A percentile compares a stretch with the other conserved stretches of the same genome.
Evolutionary conservation across 2,888 invertebrate species (phyloP).

Genomic region (Xylophagus ater): DNA sequence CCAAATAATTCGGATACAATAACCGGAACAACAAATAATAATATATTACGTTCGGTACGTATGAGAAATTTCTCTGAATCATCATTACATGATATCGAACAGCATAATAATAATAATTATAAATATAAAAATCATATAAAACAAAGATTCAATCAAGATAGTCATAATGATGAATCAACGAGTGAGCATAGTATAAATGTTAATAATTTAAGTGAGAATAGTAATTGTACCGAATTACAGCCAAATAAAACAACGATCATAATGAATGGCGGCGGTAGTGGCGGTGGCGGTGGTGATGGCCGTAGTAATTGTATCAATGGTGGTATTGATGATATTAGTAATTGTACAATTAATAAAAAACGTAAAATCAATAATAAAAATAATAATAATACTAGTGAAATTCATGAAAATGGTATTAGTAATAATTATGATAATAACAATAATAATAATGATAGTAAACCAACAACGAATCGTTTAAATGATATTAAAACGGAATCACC

Average conservation of each 20-base stretch:
- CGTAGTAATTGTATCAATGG: constrained; percentile 1
- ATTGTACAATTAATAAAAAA: constrained; percentile 7
- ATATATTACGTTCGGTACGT: constrained; percentile 20
- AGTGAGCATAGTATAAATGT: constrained; percentile 35
- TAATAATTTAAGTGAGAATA: constrained; percentile 6
- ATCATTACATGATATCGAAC: constrained; percentile 37
- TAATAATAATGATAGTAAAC: constrained; percentile 6
- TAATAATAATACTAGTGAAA: constrained; percentile 5
- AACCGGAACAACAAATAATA: too few species aligned
- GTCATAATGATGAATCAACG: constrained; percentile 39
- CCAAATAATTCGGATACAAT: too few species aligned
- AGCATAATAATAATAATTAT: constrained; percentile 49
- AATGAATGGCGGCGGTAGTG: not conserved
- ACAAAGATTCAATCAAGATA: constrained; percentile 61
- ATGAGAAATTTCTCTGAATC: constrained; percentile 39
- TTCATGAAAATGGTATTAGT: constrained; percentile 2
- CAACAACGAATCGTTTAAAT: constrained; percentile 11
- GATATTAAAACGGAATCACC: constrained; percentile 18
- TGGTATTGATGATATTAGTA: constrained; percentile 3
- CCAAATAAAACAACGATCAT: not conserved
- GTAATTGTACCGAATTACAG: not conserved
- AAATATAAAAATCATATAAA: constrained; percentile 94
- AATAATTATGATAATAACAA: not conserved
- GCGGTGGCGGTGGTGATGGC: too few species aligned
- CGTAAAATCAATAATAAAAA: constrained; percentile 7